Percentiles rank a stretch among this genome's conserved stretches.
Conservation (phyloP, 1,140 invertebrate species). For the Ceratosolen solmsi region DNA sequence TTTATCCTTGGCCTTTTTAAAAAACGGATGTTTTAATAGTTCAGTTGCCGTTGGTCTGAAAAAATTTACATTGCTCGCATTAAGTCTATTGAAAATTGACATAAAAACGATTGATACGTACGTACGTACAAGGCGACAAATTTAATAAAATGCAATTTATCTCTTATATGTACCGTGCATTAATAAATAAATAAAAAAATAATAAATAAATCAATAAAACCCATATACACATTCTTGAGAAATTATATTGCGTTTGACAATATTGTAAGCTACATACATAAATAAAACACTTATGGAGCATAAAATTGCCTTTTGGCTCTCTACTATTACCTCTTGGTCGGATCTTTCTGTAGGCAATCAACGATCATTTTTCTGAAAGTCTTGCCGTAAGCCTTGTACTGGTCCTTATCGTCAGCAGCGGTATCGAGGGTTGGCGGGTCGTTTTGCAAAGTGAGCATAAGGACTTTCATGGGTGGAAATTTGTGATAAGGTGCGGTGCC, state of each 20-base stretch:
- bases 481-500: conserved; percentile 99
- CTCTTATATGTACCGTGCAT: no score
- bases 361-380: conserved; percentile 96
- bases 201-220: no score
- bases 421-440: conserved; percentile 98
- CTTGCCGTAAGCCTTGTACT: conserved; percentile 98
- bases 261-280: no score
- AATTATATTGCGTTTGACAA: no score
- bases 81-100: no score
- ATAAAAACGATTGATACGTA: no score
- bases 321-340: conserved; percentile 82
- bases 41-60: conserved; percentile 93
- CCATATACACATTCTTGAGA: no score
- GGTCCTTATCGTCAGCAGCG: conserved; percentile 95
- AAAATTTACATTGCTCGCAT: conserved; percentile 38
- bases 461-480: conserved; percentile 99
- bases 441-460: conserved; percentile 98
- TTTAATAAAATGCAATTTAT: no score
- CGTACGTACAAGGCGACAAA: no score
- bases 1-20: conserved; percentile 99
- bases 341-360: conserved; percentile 96
- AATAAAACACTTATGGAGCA: no score
- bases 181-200: no score
- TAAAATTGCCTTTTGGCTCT: not conserved
- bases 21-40: conserved; percentile 97